A percentile compares a stretch with the other conserved stretches of the same genome.
These are phyloP conservation scores for Semnornis frantzii DNA, from an alignment of 2,113 vertebrate genomes.

Conservation along the genomic window DNA sequence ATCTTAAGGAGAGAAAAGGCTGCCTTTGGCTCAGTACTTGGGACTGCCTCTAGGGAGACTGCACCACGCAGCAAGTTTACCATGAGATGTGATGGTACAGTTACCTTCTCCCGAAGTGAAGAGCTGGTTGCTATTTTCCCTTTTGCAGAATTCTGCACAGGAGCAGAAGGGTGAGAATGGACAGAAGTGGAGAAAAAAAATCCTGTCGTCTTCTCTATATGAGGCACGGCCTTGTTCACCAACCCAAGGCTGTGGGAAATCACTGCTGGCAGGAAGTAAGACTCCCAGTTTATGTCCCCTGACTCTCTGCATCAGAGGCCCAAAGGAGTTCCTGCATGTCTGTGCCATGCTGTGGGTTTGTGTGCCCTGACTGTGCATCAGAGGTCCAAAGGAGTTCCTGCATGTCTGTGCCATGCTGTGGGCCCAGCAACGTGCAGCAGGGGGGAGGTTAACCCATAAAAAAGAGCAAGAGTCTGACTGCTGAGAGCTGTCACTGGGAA, in stretches of 20 bases:
- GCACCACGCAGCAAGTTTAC: neutral
- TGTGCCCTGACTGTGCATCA: neutral
- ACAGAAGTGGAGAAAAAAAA: neutral
- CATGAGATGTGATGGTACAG: too few species aligned
- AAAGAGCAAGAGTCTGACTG: neutral
- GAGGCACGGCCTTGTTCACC: neutral
- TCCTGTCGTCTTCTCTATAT: neutral
- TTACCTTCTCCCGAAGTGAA: too few species aligned
- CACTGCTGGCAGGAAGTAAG: neutral
- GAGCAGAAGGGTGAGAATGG: neutral
- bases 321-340: neutral
- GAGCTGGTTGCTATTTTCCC: neutral
- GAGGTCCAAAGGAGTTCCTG: neutral
- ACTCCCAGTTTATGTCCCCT: neutral
- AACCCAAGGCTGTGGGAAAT: neutral
- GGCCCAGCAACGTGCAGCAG: accelerated
- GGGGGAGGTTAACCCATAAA: neutral
- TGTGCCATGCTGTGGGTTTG: neutral
- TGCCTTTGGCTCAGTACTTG: too few species aligned
- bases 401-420: neutral
- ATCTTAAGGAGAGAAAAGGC: neutral
- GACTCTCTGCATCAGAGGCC: neutral
- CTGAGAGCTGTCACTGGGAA: neutral
- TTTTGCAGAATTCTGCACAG: neutral
- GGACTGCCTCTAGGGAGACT: neutral